Conservation (phyloP, 2,797 vertebrate species). For the Hyperoplus immaculatus region DNA sequence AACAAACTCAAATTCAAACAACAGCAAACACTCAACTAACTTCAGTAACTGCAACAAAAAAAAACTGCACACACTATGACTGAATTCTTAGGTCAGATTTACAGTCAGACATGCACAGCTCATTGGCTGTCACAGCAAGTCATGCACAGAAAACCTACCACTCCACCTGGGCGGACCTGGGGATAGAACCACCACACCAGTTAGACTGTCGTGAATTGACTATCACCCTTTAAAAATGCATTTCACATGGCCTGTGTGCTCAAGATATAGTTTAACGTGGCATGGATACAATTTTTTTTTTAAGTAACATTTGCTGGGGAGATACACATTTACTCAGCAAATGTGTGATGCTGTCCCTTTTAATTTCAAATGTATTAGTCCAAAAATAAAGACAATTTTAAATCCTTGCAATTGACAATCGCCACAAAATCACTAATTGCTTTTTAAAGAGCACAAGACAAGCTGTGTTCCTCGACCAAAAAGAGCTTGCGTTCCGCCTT, state of each 20-base stretch:
- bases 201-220: slow-evolving; percentile 57
- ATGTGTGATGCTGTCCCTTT: not conserved
- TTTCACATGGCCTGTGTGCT: not conserved
- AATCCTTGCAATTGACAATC: not conserved
- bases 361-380: not conserved
- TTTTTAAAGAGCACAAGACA: no score
- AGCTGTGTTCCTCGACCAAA: not conserved
- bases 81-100: not conserved
- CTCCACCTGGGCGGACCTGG: slow-evolving; percentile 90
- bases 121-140: slow-evolving; percentile 69
- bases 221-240: slow-evolving; percentile 32
- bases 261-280: not conserved
- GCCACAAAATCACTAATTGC: not conserved
- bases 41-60: slow-evolving; percentile 19
- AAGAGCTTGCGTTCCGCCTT: slow-evolving; percentile 28
- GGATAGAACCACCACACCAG: slow-evolving; percentile 76
- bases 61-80: not conserved
- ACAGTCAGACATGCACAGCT: slow-evolving; percentile 57
- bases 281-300: no score
- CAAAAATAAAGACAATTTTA: not conserved
- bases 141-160: slow-evolving; percentile 89
- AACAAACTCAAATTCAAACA: slow-evolving; percentile 10
- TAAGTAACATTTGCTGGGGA: not conserved
- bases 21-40: slow-evolving; percentile 23
- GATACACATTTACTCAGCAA: not conserved